A percentile compares a stretch with the other conserved stretches of the same genome.
Evolutionary conservation across 2,113 vertebrate genomes (phyloP).

Genomic region (Vulpes lagopus): DNA sequence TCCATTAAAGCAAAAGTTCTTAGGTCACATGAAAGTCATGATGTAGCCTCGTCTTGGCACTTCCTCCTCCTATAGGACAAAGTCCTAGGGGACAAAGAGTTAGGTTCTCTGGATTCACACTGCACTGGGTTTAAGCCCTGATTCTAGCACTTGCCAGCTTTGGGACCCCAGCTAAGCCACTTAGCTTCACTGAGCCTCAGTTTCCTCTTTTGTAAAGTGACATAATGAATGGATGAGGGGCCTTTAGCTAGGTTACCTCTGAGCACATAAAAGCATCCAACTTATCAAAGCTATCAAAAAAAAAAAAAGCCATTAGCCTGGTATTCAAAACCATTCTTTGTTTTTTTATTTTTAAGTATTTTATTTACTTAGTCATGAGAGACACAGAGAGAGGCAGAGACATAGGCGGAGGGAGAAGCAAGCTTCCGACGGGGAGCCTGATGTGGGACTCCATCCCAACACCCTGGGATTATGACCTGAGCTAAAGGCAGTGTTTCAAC

Average conservation of each 20-base stretch:
- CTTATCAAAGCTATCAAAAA: not conserved
- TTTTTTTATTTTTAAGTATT: too few relatives aligned
- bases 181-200: not conserved
- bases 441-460: too few relatives aligned
- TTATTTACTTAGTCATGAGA: too few relatives aligned
- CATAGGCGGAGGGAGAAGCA: too few relatives aligned
- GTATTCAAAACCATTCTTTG: not conserved
- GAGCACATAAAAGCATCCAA: not conserved
- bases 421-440: too few relatives aligned
- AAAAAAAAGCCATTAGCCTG: not conserved
- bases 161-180: not conserved
- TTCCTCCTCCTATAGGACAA: not conserved
- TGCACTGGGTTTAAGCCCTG: not conserved
- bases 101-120: not conserved
- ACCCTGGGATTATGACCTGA: too few relatives aligned
- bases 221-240: not conserved
- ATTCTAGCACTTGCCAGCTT: not conserved
- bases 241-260: not conserved
- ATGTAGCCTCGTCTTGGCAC: not conserved
- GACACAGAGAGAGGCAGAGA: too few relatives aligned
- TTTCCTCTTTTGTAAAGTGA: not conserved
- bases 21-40: not conserved
- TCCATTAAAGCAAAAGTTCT: not conserved
- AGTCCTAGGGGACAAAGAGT: not conserved
- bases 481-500: too few relatives aligned